Conservation (phyloP, 2,113 vertebrate species). For the Talpa occidentalis region DNA sequence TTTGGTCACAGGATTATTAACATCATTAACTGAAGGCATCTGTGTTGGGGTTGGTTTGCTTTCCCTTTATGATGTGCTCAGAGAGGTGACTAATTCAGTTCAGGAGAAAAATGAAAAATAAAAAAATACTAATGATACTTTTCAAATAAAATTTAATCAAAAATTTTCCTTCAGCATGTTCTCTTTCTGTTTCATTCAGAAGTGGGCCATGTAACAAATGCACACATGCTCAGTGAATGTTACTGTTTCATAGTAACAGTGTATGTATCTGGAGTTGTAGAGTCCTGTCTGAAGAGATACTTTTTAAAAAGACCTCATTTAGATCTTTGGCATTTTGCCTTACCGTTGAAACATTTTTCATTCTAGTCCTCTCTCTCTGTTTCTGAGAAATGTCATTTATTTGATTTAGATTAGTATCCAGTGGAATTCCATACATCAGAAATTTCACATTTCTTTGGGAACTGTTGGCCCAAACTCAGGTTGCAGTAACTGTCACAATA, state of each 20-base stretch:
- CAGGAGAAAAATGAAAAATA: constrained; percentile 9
- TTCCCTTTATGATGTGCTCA: background rate
- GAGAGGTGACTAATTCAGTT: background rate
- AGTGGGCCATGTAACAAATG: background rate
- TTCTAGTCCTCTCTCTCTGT: constrained; percentile 44
- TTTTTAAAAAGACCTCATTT: constrained; percentile 45
- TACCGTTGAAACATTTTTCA: constrained; percentile 32
- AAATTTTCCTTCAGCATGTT: background rate
- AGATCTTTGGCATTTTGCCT: constrained; percentile 19
- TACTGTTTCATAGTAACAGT: background rate
- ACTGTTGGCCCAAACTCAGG: constrained; percentile 99
- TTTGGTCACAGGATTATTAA: constrained; percentile 49
- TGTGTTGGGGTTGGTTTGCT: background rate
- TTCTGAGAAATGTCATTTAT: constrained; percentile 75
- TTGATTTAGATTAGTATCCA: constrained; percentile 95
- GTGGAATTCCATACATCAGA: constrained; percentile 95
- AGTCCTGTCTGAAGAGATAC: background rate
- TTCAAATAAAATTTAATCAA: constrained; percentile 26
- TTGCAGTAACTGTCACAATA: constrained; percentile 99
- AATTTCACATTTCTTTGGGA: constrained; percentile 97
- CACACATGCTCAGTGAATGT: background rate
- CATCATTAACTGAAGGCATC: background rate
- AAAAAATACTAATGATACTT: constrained; percentile 24
- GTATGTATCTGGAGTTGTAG: background rate
- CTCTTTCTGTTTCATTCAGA: constrained; percentile 23